Percentiles rank a stretch among this genome's conserved stretches.
Conservation (phyloP, 2,113 vertebrate species). For the Brienomyrus longianalis region DNA sequence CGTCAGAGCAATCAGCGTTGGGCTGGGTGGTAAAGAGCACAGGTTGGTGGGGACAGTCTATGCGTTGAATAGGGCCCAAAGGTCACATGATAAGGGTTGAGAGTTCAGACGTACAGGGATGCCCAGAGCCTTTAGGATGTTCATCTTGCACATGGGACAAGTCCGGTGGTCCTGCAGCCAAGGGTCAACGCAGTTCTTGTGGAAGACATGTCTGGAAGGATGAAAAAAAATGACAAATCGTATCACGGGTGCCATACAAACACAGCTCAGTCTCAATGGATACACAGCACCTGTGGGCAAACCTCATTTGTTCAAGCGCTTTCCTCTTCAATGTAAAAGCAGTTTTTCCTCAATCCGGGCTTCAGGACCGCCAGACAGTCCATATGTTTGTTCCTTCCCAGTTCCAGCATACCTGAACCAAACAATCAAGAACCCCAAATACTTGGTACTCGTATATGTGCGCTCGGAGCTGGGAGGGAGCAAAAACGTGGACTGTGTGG, state of each 20-base stretch:
- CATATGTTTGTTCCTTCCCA: background rate
- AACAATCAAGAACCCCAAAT: background rate
- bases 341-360: background rate
- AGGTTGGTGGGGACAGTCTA: background rate
- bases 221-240: constrained; percentile 32
- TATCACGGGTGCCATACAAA: background rate
- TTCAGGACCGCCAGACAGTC: background rate
- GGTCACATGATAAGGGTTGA: background rate
- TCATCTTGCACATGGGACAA: constrained; percentile 99
- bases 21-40: constrained; percentile 56
- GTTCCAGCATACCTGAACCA: background rate
- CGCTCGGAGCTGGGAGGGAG: background rate
- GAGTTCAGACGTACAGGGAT: constrained; percentile 73
- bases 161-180: constrained; percentile 96
- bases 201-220: constrained; percentile 83
- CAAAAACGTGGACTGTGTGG: background rate
- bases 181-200: constrained; percentile 96
- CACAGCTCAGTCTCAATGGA: background rate
- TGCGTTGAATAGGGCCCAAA: background rate
- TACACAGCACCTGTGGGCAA: background rate
- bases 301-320: background rate
- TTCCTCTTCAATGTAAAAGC: background rate
- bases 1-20: constrained; percentile 80
- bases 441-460: too few relatives aligned
- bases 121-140: constrained; percentile 95